Evolutionary conservation across 2,888 invertebrate genomes (phyloP).

Genomic region (Trisateles emortualis): DNA sequence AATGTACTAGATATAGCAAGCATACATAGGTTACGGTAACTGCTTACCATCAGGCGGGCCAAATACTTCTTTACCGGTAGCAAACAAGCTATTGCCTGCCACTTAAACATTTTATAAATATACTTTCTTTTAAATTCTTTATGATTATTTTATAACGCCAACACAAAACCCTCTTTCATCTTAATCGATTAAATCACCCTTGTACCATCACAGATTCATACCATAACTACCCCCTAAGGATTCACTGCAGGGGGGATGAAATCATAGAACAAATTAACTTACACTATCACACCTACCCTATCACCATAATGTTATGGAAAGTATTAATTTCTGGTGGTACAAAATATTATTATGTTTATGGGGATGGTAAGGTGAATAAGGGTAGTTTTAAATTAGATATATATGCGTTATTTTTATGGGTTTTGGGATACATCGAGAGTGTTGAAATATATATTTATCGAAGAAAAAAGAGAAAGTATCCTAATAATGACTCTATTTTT

Average conservation of each 20-base stretch:
- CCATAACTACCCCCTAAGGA: constrained; percentile 13
- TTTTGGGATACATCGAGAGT: too few relatives aligned
- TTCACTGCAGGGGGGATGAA: constrained; percentile 22
- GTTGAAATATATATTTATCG: too few relatives aligned
- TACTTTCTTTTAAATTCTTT: too few relatives aligned
- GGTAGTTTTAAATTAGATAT: not conserved
- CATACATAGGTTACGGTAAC: too few relatives aligned
- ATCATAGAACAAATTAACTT: constrained; percentile 15
- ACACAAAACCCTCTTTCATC: not conserved
- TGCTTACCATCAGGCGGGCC: too few relatives aligned
- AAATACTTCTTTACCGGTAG: too few relatives aligned
- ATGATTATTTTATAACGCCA: not conserved
- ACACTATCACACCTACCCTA: constrained; percentile 48
- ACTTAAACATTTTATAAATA: too few relatives aligned
- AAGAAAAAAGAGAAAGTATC: too few relatives aligned
- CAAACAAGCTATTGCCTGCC: too few relatives aligned
- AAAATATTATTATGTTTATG: constrained; percentile 1
- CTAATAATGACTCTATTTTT: too few relatives aligned
- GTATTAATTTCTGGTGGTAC: constrained; percentile 13
- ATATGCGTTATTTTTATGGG: too few relatives aligned
- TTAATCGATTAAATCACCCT: constrained; percentile 49
- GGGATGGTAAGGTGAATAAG: not conserved
- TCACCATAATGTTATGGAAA: constrained; percentile 5
- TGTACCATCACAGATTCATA: constrained; percentile 25
- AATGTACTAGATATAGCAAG: too few relatives aligned